phyloP scores from a whole-genome alignment of 2,888 invertebrate species.

The Holacanthella duospinosa region DNA sequence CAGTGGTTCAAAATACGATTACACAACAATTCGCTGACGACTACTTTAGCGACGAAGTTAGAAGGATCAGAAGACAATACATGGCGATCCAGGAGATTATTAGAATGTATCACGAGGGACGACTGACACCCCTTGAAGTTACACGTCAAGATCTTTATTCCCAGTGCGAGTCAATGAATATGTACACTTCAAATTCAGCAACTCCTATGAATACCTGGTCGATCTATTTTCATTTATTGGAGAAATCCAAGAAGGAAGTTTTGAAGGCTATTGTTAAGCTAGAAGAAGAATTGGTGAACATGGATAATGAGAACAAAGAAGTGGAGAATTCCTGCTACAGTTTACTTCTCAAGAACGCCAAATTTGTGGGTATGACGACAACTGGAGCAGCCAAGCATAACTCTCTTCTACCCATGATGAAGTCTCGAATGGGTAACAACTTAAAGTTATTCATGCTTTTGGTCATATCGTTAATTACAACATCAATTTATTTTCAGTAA shows the following conservation, averaged over 20 bases:
- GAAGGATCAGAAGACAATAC: too few species aligned
- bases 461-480: too few species aligned
- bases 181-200: not conserved
- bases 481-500: slow-evolving; percentile 46
- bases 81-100: not conserved
- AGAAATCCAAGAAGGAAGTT: slow-evolving; percentile 33
- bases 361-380: slow-evolving; percentile 60
- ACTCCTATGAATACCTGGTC: slow-evolving; percentile 18
- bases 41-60: too few species aligned
- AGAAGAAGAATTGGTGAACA: slow-evolving; percentile 48
- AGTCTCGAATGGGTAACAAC: slow-evolving; percentile 55
- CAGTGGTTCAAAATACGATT: too few species aligned
- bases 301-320: slow-evolving; percentile 16
- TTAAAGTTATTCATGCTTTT: too few species aligned
- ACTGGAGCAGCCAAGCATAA: slow-evolving; percentile 61
- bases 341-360: slow-evolving; percentile 24
- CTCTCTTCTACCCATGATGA: slow-evolving; percentile 50
- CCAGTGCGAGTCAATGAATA: not conserved
- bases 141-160: too few species aligned
- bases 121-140: not conserved
- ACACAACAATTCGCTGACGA: too few species aligned
- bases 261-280: slow-evolving; percentile 41
- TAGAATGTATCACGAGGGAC: not conserved
- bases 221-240: slow-evolving; percentile 27
- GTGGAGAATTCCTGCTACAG: slow-evolving; percentile 18